Evolutionary conservation across 2,797 vertebrate genomes (phyloP).

Genomic region (Salarias fasciatus): DNA sequence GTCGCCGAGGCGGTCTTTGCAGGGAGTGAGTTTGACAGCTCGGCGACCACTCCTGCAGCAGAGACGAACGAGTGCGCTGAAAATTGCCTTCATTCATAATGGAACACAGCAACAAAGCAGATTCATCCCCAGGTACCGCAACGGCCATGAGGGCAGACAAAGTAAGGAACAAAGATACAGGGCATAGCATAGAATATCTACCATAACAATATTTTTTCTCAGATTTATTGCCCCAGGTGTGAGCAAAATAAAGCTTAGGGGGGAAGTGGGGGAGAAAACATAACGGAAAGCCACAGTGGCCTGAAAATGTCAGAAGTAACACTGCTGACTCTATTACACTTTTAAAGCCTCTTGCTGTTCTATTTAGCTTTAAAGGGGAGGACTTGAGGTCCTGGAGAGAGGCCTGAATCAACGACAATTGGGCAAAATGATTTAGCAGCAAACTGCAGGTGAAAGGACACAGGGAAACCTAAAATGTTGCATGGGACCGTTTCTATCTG

Average conservation of each 20-base stretch:
- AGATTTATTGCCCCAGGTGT: conserved; percentile 57
- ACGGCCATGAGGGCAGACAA: conserved; percentile 22
- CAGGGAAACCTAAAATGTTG: neutral
- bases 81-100: conserved; percentile 77
- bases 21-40: conserved; percentile 45
- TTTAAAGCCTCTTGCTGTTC: conserved; percentile 26
- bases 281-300: conserved; percentile 17
- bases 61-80: conserved; percentile 70
- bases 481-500: neutral
- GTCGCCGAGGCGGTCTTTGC: conserved; percentile 30
- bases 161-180: conserved; percentile 7
- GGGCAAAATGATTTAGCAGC: neutral
- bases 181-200: conserved; percentile 11
- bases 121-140: conserved; percentile 57
- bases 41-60: conserved; percentile 49
- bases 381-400: conserved; percentile 14
- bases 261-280: conserved; percentile 18
- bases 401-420: conserved; percentile 12
- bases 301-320: conserved; percentile 61
- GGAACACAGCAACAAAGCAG: conserved; percentile 64
- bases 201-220: conserved; percentile 22
- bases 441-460: neutral
- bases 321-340: conserved; percentile 38
- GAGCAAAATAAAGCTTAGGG: conserved; percentile 42
- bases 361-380: conserved; percentile 11